These are phyloP conservation scores for Creontiades dilutus DNA, from an alignment of 2,888 invertebrate genomes.

Conservation along the genomic window DNA sequence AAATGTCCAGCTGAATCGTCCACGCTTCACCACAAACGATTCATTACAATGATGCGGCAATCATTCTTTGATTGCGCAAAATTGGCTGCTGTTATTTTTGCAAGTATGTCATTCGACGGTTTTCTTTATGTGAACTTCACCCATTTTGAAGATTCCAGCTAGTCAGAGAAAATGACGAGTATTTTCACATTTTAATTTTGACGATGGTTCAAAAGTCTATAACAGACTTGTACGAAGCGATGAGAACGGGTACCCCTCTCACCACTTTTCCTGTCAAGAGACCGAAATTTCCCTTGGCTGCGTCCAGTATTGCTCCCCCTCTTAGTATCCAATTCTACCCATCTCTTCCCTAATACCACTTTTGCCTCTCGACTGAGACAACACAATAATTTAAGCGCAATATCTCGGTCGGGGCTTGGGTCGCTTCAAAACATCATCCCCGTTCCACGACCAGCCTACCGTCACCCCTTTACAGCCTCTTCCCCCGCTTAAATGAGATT, in stretches of 20 bases:
- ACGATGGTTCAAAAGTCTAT: not conserved
- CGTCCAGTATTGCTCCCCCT: not conserved
- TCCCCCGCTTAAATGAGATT: conserved; percentile 60
- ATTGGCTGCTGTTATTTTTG: too few species aligned
- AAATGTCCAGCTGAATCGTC: too few species aligned
- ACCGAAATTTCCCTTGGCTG: too few species aligned
- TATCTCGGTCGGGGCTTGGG: not conserved
- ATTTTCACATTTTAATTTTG: not conserved
- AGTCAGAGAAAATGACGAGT: not conserved
- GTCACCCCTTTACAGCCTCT: conserved; percentile 12
- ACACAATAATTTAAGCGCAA: conserved; percentile 7
- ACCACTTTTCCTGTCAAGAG: too few species aligned
- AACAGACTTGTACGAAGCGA: not conserved
- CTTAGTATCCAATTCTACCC: not conserved
- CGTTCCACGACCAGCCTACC: not conserved
- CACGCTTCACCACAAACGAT: too few species aligned
- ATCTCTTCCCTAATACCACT: not conserved
- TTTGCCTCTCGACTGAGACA: not conserved
- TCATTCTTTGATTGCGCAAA: too few species aligned
- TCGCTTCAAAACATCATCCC: not conserved
- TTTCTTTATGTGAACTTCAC: too few species aligned
- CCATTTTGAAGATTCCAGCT: too few species aligned
- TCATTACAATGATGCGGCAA: too few species aligned
- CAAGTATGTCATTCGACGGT: too few species aligned
- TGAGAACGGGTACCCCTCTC: too few species aligned